A percentile compares a stretch with the other conserved stretches of the same genome.
Conservation (phyloP, 2,113 vertebrate genomes). For the Amphilophus citrinellus region DNA sequence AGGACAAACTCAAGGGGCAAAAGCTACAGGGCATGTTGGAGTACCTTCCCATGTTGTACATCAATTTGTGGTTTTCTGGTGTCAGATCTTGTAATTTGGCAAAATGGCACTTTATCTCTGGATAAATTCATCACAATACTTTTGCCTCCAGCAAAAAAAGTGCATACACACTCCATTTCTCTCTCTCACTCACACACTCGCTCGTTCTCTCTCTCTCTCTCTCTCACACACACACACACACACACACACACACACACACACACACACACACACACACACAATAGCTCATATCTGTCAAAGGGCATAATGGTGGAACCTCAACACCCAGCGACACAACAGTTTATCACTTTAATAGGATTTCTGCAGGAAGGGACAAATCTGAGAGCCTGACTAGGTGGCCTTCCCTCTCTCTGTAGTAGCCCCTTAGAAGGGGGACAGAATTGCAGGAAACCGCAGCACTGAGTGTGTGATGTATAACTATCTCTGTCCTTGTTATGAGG, state of each 20-base stretch:
- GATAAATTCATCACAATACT: slow-evolving; percentile 39
- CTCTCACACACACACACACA: no score
- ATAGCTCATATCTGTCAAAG: slow-evolving; percentile 44
- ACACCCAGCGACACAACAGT: slow-evolving; percentile 58
- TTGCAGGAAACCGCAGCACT: slow-evolving; percentile 12
- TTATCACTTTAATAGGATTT: slow-evolving; percentile 76
- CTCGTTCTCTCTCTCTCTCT: not conserved
- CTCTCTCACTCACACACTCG: not conserved
- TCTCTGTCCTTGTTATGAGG: slow-evolving; percentile 61
- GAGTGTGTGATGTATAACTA: slow-evolving; percentile 57
- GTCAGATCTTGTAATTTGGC: slow-evolving; percentile 54
- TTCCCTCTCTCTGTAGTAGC: slow-evolving; percentile 51
- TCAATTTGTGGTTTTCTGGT: slow-evolving; percentile 37
- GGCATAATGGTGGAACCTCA: slow-evolving; percentile 44
- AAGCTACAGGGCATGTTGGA: not conserved
- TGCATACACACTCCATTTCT: not conserved
- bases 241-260: not conserved
- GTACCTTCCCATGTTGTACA: not conserved
- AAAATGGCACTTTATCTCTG: slow-evolving; percentile 44
- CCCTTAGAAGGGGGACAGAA: slow-evolving; percentile 29
- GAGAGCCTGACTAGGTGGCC: slow-evolving; percentile 56
- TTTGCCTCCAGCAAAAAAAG: not conserved
- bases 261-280: not conserved
- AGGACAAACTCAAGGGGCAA: not conserved
- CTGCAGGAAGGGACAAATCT: slow-evolving; percentile 56